A percentile compares a stretch with the other conserved stretches of the same genome.
Evolutionary conservation across 2,113 vertebrate species (phyloP).

Genomic region (Corvus cornix): DNA sequence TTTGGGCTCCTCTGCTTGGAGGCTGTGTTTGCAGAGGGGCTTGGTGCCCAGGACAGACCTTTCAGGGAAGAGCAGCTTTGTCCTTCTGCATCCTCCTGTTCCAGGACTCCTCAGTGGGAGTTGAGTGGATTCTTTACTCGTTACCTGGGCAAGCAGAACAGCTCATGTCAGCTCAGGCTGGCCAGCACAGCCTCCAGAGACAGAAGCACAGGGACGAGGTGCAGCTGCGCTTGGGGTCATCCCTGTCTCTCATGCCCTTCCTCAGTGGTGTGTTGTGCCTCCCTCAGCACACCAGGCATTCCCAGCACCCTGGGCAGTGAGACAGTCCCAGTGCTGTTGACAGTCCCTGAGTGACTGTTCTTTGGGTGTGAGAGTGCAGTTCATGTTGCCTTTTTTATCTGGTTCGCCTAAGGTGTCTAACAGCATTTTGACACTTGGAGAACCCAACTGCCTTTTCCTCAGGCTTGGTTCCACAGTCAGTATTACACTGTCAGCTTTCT

Average conservation of each 20-base stretch:
- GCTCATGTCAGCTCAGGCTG: not conserved
- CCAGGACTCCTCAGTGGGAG: not conserved
- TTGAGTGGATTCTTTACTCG: not conserved
- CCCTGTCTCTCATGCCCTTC: not conserved
- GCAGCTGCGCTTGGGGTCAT: not conserved
- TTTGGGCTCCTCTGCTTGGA: not conserved
- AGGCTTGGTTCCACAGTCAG: not conserved
- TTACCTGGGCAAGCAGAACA: not conserved
- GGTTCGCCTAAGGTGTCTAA: not conserved
- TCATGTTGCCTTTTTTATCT: not conserved
- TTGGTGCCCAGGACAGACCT: not conserved
- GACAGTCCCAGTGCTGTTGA: not conserved
- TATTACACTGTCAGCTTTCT: not conserved
- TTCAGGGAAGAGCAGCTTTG: not conserved
- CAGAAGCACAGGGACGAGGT: fast-evolving
- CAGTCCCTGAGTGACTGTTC: not conserved
- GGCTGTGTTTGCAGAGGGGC: not conserved
- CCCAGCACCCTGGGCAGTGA: not conserved
- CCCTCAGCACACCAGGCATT: not conserved
- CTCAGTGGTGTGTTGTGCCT: not conserved
- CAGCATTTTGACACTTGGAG: not conserved
- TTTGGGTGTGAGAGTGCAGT: not conserved
- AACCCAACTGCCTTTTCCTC: not conserved
- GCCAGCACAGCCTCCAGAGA: not conserved
- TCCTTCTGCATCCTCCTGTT: not conserved